Base-by-base conservation (phyloP, 2,888 invertebrate genomes). In the Odontomyia ornata region DNA sequence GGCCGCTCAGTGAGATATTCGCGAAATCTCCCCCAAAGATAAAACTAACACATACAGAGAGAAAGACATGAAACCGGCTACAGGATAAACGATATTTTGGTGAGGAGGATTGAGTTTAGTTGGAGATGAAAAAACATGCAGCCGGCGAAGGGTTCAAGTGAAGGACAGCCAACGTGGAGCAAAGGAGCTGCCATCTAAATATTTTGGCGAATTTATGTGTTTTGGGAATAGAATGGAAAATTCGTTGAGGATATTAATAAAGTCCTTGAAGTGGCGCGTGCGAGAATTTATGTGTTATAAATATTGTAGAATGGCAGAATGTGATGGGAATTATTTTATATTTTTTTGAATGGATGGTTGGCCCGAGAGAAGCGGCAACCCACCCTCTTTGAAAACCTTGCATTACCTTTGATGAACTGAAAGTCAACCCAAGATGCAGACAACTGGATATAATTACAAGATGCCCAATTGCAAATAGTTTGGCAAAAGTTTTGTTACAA, bases 391-490 rank as follows among this genome's bases (percentile, higher is more conserved):
- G 36, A 36, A 36, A 9, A 9, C 9, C 36, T 36, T 36, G 36
- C 36, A 5, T 36, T 36, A 52, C 52, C 18, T 52, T 52, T 52
- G 62, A 62, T n/a, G 27, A 27, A 62, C 62, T 27, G n/a, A 28
- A n/a, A 64, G 64, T 36, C 36, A 36, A 36, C 36, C 36, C 3
- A n/a, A 46, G 11, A 67, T 46, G 46, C 46, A 75, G 47, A 75
- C 28, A 57, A 57, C 77, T 77, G 77, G 72, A 73, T 77, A 77
- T 77, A 77, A 77, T 72, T 77, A 64, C 73, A 64, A 27, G 77
- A 77, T 77, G 73, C 64, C 62, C 72, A 62, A 77, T 64, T 52
- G 72, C 77, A 73, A 25, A 52, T 73, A 77, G 72, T 73, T 69
- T 73, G 73, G 64, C 65, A 64, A 64, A 62, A 5, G 28, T 56